These are phyloP conservation scores for Bombylius discolor DNA, from an alignment of 2,888 invertebrate genomes.

Conservation along the genomic window DNA sequence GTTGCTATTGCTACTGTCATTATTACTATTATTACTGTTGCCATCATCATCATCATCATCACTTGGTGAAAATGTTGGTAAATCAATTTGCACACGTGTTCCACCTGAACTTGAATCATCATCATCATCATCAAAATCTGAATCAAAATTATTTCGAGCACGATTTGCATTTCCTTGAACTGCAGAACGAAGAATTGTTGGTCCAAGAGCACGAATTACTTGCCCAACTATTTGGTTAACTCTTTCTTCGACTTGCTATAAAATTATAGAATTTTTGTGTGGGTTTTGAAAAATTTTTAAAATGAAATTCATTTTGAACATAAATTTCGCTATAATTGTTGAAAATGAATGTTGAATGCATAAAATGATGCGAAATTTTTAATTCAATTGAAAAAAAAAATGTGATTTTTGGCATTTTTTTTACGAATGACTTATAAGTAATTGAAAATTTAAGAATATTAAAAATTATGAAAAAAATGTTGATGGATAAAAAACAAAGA, in stretches of 20 bases:
- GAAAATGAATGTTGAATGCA: too few relatives aligned
- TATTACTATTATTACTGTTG: constrained; percentile 34
- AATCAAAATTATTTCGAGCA: constrained; percentile 36
- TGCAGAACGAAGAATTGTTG: constrained; percentile 44
- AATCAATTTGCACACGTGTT: constrained; percentile 46
- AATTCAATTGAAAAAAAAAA: too few relatives aligned
- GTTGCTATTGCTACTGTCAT: constrained; percentile 40
- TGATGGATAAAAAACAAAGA: too few relatives aligned
- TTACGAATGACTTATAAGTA: too few relatives aligned
- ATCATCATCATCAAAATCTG: constrained; percentile 38
- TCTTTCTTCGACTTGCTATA: constrained; percentile 37
- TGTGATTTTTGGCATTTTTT: too few relatives aligned
- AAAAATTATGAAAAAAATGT: too few relatives aligned
- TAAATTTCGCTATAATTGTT: too few relatives aligned
- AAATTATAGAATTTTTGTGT: constrained; percentile 11
- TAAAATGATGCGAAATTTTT: too few relatives aligned
- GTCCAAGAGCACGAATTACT: constrained; percentile 63
- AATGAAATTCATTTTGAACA: too few relatives aligned
- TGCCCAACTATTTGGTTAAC: constrained; percentile 32
- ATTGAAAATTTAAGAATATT: too few relatives aligned
- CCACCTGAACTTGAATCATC: constrained; percentile 32
- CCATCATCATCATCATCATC: constrained; percentile 48
- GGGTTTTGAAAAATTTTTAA: not conserved
- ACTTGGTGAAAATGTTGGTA: constrained; percentile 55
- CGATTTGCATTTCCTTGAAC: constrained; percentile 29